These are phyloP conservation scores for zebrafish (Danio rerio) DNA, from an alignment of 2,113 vertebrate species.

Conservation along the genomic window DNA sequence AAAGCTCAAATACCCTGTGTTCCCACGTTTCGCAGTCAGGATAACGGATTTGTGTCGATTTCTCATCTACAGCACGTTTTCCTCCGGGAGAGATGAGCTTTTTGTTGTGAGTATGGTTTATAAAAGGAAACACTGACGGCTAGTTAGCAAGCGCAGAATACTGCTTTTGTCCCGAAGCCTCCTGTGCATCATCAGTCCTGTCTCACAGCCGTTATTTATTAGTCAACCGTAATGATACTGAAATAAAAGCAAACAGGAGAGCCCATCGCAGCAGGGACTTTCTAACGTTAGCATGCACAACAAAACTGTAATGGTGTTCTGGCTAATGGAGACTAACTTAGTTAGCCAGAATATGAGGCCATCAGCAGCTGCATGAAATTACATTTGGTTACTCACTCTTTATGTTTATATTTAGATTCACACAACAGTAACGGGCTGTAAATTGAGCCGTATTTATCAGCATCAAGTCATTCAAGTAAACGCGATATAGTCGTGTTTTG, in stretches of 20 bases:
- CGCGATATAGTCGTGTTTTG: background rate
- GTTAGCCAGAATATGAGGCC: background rate
- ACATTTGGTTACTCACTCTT: background rate
- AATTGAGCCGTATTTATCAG: background rate
- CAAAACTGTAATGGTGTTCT: background rate
- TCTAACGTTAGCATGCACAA: background rate
- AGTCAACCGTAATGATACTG: background rate
- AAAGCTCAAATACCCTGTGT: background rate
- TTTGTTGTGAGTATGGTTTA: constrained; percentile 63
- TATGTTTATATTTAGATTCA: background rate
- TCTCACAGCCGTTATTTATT: background rate
- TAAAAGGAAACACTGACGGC: background rate
- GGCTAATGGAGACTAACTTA: constrained; percentile 24
- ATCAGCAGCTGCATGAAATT: constrained; percentile 4
- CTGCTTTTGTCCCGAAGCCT: constrained; percentile 21
- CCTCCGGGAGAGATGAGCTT: constrained; percentile 62
- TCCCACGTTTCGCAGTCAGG: background rate
- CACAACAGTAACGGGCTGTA: background rate
- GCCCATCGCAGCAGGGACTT: background rate
- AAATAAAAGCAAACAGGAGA: background rate
- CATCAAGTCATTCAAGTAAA: background rate
- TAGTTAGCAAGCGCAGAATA: constrained; percentile 32
- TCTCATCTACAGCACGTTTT: background rate
- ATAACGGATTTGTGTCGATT: background rate
- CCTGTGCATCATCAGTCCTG: background rate